Percentiles rank a stretch among this genome's conserved stretches.
phyloP scores from a whole-genome alignment of 2,797 vertebrate genomes.

The Chloroceryle inda region DNA sequence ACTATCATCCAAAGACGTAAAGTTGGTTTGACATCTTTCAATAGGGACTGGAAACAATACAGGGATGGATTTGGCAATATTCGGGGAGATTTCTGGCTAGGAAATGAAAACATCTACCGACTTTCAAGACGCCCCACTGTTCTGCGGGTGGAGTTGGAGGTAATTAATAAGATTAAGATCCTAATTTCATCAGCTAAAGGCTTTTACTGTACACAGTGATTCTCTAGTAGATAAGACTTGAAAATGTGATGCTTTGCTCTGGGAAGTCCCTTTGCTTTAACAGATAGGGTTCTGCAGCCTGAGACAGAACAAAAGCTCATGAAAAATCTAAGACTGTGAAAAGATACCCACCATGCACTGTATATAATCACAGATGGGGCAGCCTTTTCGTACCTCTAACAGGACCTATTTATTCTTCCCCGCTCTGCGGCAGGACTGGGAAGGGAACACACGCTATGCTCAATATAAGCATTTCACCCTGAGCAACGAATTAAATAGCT shows the following conservation, averaged over 20 bases:
- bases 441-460: constrained; percentile 86
- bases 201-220: neutral
- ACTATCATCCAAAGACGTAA: constrained; percentile 95
- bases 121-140: constrained; percentile 90
- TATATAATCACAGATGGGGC: accelerated
- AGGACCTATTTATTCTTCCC: neutral
- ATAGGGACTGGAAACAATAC: constrained; percentile 95
- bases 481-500: constrained; percentile 93
- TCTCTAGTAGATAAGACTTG: neutral
- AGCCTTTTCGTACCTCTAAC: neutral
- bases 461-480: constrained; percentile 91
- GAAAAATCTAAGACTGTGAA: neutral
- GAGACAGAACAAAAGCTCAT: accelerated
- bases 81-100: constrained; percentile 97
- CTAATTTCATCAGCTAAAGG: neutral
- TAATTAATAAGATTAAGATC: constrained; percentile 43
- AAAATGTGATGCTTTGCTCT: neutral
- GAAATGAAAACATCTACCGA: constrained; percentile 94
- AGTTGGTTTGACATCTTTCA: constrained; percentile 92
- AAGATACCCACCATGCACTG: neutral
- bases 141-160: constrained; percentile 94
- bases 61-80: constrained; percentile 93
- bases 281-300: neutral
- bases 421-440: constrained; percentile 89
- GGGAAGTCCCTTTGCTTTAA: neutral